phyloP scores from a whole-genome alignment of 2,113 vertebrate genomes.

The Pelvicachromis taeniatus region DNA sequence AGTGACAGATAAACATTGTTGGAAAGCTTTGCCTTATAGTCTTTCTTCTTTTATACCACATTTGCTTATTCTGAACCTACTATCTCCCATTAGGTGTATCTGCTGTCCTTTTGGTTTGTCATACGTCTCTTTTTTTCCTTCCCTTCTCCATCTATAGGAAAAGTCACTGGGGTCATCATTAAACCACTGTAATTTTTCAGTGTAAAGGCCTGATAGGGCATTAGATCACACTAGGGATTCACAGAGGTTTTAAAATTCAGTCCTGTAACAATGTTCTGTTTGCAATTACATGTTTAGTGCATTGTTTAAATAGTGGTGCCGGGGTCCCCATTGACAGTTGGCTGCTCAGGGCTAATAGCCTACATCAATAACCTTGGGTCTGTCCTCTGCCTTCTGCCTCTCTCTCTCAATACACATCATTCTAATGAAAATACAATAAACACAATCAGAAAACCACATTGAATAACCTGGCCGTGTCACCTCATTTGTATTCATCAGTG shows the following conservation, averaged over 20 bases:
- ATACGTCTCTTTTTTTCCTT: neutral
- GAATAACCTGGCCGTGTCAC: slow-evolving; percentile 43
- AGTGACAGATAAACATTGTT: slow-evolving; percentile 33
- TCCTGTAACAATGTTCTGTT: slow-evolving; percentile 45
- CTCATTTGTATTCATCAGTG: slow-evolving; percentile 69
- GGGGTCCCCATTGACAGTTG: slow-evolving; percentile 61
- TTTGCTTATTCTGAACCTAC: neutral
- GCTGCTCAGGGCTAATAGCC: slow-evolving; percentile 65
- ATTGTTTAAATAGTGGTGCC: slow-evolving; percentile 61
- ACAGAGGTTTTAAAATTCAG: slow-evolving; percentile 40
- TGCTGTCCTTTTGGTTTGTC: neutral
- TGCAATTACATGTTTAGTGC: slow-evolving; percentile 65
- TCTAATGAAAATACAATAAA: slow-evolving; percentile 74
- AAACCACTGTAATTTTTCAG: slow-evolving; percentile 55
- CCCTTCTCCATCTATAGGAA: neutral
- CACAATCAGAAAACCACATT: slow-evolving; percentile 61
- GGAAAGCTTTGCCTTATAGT: slow-evolving; percentile 18
- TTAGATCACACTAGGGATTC: slow-evolving; percentile 41
- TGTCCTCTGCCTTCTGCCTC: slow-evolving; percentile 60
- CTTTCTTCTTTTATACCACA: slow-evolving; percentile 11
- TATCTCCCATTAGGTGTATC: neutral
- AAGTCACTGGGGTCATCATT: slow-evolving; percentile 36
- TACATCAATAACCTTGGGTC: slow-evolving; percentile 73
- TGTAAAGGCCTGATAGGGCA: slow-evolving; percentile 37
- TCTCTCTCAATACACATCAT: slow-evolving; percentile 58